Conservation (phyloP, 2,797 vertebrate species). For the Pangasius macronema region DNA sequence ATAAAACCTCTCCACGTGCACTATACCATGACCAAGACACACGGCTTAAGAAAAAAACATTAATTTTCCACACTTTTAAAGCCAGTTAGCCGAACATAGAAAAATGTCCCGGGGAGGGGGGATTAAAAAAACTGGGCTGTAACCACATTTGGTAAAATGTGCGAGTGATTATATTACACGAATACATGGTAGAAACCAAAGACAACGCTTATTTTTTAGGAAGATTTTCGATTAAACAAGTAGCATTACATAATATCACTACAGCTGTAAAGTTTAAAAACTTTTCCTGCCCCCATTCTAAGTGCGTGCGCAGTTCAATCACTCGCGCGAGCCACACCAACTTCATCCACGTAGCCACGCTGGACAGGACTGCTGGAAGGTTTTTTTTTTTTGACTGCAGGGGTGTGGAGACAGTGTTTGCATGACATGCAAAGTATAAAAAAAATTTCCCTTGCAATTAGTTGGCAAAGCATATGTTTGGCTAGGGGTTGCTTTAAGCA, state of each 20-base stretch:
- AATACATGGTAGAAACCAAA: background rate
- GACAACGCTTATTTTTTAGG: background rate
- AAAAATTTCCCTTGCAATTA: constrained; percentile 38
- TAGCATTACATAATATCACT: too few species aligned
- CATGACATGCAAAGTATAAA: constrained; percentile 52
- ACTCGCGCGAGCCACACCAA: background rate
- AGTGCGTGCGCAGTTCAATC: background rate
- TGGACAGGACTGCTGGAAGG: constrained; percentile 18
- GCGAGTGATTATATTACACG: background rate
- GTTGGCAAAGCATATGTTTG: background rate
- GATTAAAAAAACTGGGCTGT: constrained; percentile 5
- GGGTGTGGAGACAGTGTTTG: constrained; percentile 43
- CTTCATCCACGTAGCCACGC: constrained; percentile 52
- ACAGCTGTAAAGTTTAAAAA: background rate
- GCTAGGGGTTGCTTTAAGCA: background rate
- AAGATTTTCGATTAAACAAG: background rate
- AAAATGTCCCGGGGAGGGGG: too few species aligned
- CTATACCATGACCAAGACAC: background rate
- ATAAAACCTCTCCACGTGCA: background rate
- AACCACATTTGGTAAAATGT: constrained; percentile 49
- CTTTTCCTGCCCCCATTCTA: background rate
- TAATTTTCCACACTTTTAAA: background rate
- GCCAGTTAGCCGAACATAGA: background rate
- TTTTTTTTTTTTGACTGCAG: background rate
- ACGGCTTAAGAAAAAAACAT: background rate